These are phyloP conservation scores for Perodicticus potto DNA, from an alignment of 2,797 vertebrate genomes.

Conservation along the genomic window DNA sequence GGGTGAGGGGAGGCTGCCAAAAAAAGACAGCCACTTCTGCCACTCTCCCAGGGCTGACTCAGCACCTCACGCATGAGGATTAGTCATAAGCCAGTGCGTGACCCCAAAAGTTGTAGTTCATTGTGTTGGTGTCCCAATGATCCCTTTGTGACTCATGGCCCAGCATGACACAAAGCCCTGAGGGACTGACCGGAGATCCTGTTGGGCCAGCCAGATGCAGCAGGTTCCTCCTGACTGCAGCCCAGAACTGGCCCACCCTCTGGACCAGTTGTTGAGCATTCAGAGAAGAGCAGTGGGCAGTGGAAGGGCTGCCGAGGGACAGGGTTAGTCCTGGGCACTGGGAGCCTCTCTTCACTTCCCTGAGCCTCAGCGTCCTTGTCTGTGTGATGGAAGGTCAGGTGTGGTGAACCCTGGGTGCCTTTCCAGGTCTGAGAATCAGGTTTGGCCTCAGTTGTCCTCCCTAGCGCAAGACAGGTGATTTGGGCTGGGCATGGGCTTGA, in stretches of 20 bases:
- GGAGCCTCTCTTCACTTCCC: background rate
- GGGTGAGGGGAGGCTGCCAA: background rate
- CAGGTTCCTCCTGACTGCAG: background rate
- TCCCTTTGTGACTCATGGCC: conserved; percentile 44
- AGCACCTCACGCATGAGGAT: background rate
- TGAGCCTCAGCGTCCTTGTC: background rate
- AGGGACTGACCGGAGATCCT: background rate
- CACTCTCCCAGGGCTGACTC: conserved; percentile 26
- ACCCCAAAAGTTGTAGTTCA: conserved; percentile 21
- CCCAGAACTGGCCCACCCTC: background rate
- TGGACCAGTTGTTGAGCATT: background rate
- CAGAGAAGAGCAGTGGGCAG: background rate
- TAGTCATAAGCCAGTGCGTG: conserved; percentile 29
- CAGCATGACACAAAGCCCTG: background rate
- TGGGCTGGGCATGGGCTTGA: background rate
- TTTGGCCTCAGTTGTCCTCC: background rate
- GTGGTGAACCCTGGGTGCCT: background rate
- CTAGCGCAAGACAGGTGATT: background rate
- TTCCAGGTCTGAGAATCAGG: background rate
- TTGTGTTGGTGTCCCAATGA: background rate
- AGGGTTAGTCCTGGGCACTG: background rate
- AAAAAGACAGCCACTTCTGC: background rate
- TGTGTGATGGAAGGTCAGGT: background rate
- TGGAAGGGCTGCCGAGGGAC: background rate
- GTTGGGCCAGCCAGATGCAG: background rate